A percentile compares a stretch with the other conserved stretches of the same genome.
phyloP scores from a whole-genome alignment of 2,113 vertebrate genomes.

The Copsychus sechellarum region DNA sequence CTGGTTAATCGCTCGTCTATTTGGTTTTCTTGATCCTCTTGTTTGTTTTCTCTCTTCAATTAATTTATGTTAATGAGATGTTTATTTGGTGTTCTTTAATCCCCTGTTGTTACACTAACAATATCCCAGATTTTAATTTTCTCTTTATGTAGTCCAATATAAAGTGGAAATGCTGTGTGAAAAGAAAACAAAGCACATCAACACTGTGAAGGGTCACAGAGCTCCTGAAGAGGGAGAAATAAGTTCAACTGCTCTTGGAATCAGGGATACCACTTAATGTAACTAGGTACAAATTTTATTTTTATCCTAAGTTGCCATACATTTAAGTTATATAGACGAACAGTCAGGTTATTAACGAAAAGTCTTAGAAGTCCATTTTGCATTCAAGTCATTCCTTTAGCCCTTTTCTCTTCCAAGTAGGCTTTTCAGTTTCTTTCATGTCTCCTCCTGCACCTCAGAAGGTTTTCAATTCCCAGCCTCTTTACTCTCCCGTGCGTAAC shows the following conservation, averaged over 20 bases:
- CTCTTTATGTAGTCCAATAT: neutral
- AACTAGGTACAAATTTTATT: neutral
- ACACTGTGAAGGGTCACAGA: neutral
- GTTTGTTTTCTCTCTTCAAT: slow-evolving; percentile 32
- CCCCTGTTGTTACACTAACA: neutral
- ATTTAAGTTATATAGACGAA: neutral
- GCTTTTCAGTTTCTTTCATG: neutral
- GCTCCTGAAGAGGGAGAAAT: neutral
- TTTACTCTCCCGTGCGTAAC: neutral
- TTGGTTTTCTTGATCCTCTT: slow-evolving; percentile 22
- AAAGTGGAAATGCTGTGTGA: neutral
- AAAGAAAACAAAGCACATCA: neutral
- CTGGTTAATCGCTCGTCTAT: slow-evolving; percentile 40
- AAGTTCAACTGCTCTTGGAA: neutral
- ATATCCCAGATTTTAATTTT: neutral
- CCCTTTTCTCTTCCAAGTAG: neutral
- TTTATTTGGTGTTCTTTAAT: slow-evolving; percentile 33
- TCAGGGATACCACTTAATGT: neutral
- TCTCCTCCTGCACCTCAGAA: neutral
- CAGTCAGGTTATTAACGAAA: neutral
- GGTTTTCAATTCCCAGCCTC: neutral
- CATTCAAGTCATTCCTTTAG: neutral
- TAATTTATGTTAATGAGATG: slow-evolving; percentile 50
- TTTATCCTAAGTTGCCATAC: neutral
- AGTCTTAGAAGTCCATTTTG: neutral